Evolutionary conservation across 2,888 invertebrate species (phyloP), one percentile per base, ranked within the genome.

Genomic region (Morpho achilles): DNA sequence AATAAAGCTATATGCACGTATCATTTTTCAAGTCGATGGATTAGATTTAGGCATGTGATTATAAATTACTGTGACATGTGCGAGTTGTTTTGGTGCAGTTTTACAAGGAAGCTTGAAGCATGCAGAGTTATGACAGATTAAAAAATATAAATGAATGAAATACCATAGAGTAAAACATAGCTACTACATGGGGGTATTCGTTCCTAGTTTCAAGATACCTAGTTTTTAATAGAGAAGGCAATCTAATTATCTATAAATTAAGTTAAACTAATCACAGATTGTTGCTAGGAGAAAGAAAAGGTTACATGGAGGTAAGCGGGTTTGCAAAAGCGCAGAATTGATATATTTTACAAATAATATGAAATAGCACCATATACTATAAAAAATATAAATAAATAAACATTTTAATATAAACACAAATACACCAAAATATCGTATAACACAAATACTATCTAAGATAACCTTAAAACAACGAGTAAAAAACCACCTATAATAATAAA

Each of bases 51-150:
- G 32, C 32, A 9, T 32, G 32, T 32, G 32, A 51, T 23, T 23
- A 41, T 9, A 8, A 50, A 47, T 53, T 16, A 23, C 42, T 50
- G 32, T 43, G 56, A 47, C 57, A 58, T 49, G 49, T 51, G 62
- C 50, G 65, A 64, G 60, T 52, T 46, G 51, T 32, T 61, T 56
- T 60, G 65, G 62, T 66, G 64, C 57, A 41, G 55, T 58, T 58
- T 42, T 9, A 50, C 22, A 41, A 53, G 32, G 32, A 32, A 32
- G 32, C 32, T 32, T 3, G 32, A 32, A 41, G 39, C 63, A 61
- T 59, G 52, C 49, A 52, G 44, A 41, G 50, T 51, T 40, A 3
- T 47, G 7, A 42, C 8, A 4, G 32, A 8, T 49, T 32, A 48
- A 48, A 32, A 3, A 48, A 32, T 16, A 32, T 32, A 46, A 16